Base-by-base conservation (phyloP, 1,140 invertebrate genomes). In the Leucophenga varia region DNA sequence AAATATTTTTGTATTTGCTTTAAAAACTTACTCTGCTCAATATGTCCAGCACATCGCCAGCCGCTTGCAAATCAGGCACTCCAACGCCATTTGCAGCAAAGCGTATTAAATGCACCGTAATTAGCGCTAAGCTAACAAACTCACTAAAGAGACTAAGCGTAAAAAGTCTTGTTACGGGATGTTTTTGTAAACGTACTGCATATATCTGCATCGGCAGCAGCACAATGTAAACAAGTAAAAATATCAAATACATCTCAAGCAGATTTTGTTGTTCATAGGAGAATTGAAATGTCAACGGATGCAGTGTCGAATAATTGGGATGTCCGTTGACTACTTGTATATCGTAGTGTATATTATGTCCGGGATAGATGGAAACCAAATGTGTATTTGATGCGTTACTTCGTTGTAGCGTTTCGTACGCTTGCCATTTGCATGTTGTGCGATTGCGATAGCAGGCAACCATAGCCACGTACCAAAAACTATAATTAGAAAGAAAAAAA, bases 241-340 rank as follows among this genome's bases (percentile, higher is more conserved):
- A 95, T 13, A 94, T 77, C 43, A 96, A 77, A 77, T 96, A 95
- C 43, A 97, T 81, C 76, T 97, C 93, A 37, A 95, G 81, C 9
- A 93, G 90, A 73, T 97, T 93, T 78, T 95, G 92, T 72, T 87
- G 84, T 75, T 98, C 95, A 79, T 95, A 97, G 2, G 94, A 97
- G 75, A 97, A 97, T 75, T 98, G 94, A 78, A 94, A 95, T 49
- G 91, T 86, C 59, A 97, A 83, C 47, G 88, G 88, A 76, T 92
- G 95, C 52, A 86, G 86, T 17, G 84, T 81, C 44, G 86, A 90
- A 49, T 82, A 80, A 63, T 92, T 90, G 1, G 95, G 95, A 78
- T 94, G 90, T 32, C 95, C 93, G 81, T 98, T 98, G 0, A 97
- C 94, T 18, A 98, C 79, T 88, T 93, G 95, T 49, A 98, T 88